Evolutionary conservation across 2,797 vertebrate species (phyloP).

Genomic region (Poecilia gillii): DNA sequence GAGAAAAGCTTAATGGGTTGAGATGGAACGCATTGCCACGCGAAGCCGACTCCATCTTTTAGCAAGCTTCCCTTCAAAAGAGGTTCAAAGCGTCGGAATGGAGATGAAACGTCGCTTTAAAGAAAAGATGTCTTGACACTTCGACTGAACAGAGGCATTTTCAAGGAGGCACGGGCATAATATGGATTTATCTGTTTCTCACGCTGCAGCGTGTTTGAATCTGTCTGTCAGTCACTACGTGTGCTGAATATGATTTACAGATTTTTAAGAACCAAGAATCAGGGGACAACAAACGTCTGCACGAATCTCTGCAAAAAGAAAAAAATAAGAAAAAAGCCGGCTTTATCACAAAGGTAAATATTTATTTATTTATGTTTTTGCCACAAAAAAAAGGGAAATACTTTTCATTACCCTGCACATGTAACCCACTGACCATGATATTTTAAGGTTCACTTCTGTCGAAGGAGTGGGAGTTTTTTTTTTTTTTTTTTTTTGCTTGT

Average conservation of each 20-base stretch:
- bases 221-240: background rate
- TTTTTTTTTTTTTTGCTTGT: slow-evolving; percentile 39
- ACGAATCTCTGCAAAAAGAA: background rate
- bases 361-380: slow-evolving; percentile 3
- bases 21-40: slow-evolving; percentile 30
- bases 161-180: slow-evolving; percentile 14
- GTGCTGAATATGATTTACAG: background rate
- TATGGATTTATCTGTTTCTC: background rate
- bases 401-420: slow-evolving; percentile 38
- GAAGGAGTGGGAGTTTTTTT: slow-evolving; percentile 66
- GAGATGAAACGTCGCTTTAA: slow-evolving; percentile 56
- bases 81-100: slow-evolving; percentile 29
- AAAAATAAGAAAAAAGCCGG: background rate
- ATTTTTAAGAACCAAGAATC: background rate
- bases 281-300: background rate
- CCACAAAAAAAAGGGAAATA: slow-evolving; percentile 33
- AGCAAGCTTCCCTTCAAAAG: slow-evolving; percentile 60
- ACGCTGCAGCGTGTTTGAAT: background rate
- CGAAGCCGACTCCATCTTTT: slow-evolving; percentile 48
- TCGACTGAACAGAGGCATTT: slow-evolving; percentile 37
- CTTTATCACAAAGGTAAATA: slow-evolving; percentile 14
- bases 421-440: slow-evolving; percentile 55
- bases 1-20: slow-evolving; percentile 21
- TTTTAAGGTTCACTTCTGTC: slow-evolving; percentile 69
- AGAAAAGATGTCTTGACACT: slow-evolving; percentile 47